Conservation (phyloP, 92 coral and sea anemone species). For the Ricordea florida region DNA sequence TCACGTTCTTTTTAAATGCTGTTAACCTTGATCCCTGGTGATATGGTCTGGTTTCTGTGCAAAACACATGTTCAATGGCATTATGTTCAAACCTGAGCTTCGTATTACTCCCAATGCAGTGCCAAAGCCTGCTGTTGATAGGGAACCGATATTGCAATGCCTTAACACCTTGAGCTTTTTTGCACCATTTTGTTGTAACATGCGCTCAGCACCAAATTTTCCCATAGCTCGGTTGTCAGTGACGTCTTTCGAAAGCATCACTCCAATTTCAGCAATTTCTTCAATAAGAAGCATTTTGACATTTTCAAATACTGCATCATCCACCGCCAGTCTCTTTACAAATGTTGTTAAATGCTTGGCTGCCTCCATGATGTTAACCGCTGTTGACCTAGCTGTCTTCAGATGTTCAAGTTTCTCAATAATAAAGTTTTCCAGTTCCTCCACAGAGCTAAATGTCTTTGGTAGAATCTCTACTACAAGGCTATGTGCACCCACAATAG, state of each 20-base stretch:
- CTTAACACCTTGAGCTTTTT: constrained; percentile 73
- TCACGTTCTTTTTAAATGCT: too few relatives aligned
- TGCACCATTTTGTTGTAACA: constrained; percentile 13
- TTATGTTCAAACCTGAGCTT: constrained; percentile 61
- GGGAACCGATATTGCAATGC: constrained; percentile 95
- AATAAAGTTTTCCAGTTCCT: constrained; percentile 69
- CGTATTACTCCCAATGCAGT: constrained; percentile 92
- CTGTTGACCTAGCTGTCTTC: constrained; percentile 90
- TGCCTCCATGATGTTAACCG: constrained; percentile 88
- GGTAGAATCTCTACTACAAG: constrained; percentile 75
- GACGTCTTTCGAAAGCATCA: constrained; percentile 85
- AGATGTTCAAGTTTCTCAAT: constrained; percentile 73
- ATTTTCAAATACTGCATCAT: constrained; percentile 11
- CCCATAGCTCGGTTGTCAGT: constrained; percentile 82
- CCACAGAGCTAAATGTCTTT: constrained; percentile 45
- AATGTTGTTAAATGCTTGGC: constrained; percentile 44
- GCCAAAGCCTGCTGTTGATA: constrained; percentile 97
- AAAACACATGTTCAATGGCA: constrained; percentile 83
- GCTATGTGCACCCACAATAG: constrained; percentile 89
- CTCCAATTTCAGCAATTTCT: constrained; percentile 82
- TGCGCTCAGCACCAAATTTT: constrained; percentile 79
- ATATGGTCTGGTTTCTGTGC: constrained; percentile 97
- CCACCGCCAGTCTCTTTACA: constrained; percentile 13
- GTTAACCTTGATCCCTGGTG: constrained; percentile 95
- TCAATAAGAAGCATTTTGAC: constrained; percentile 48